A percentile compares a stretch with the other conserved stretches of the same genome.
Conservation (phyloP, 1,140 invertebrate species). For the Drosophila subpulchrella region DNA sequence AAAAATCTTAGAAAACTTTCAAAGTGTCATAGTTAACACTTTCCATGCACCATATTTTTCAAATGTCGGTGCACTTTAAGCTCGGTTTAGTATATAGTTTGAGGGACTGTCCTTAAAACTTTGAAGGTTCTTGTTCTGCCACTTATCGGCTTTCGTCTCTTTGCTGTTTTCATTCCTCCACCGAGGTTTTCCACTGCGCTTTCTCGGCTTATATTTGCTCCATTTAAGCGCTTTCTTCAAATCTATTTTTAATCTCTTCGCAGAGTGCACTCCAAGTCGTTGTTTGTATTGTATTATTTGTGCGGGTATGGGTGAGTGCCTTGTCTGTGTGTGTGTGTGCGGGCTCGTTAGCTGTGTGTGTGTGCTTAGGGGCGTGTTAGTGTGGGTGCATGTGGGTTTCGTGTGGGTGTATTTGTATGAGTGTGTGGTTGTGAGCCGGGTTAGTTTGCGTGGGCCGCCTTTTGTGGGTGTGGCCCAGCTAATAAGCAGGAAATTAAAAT, state of each 20-base stretch:
- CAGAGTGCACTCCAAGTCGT: conserved; percentile 47
- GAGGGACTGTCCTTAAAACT: conserved; percentile 11
- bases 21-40: not conserved
- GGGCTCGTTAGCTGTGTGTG: conserved; percentile 11
- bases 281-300: conserved; percentile 50
- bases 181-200: conserved; percentile 31
- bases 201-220: conserved; percentile 49
- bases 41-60: not conserved
- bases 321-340: not conserved
- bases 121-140: conserved; percentile 12
- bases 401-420: not conserved
- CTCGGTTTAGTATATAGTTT: conserved; percentile 5
- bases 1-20: not conserved
- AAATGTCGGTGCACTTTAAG: conserved; percentile 2
- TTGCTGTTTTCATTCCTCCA: conserved; percentile 8
- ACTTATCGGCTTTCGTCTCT: conserved; percentile 14
- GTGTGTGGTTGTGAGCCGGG: conserved; percentile 3
- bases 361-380: conserved; percentile 20
- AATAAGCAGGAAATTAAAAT: conserved; percentile 83
- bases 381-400: conserved; percentile 14
- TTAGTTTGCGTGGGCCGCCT: conserved; percentile 48
- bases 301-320: conserved; percentile 31
- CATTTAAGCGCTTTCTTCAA: conserved; percentile 50
- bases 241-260: conserved; percentile 48
- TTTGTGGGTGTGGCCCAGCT: conserved; percentile 53